A percentile compares a stretch with the other conserved stretches of the same genome.
Conservation (phyloP, 2,888 invertebrate species). For the Lissocephala sabroskyi region DNA sequence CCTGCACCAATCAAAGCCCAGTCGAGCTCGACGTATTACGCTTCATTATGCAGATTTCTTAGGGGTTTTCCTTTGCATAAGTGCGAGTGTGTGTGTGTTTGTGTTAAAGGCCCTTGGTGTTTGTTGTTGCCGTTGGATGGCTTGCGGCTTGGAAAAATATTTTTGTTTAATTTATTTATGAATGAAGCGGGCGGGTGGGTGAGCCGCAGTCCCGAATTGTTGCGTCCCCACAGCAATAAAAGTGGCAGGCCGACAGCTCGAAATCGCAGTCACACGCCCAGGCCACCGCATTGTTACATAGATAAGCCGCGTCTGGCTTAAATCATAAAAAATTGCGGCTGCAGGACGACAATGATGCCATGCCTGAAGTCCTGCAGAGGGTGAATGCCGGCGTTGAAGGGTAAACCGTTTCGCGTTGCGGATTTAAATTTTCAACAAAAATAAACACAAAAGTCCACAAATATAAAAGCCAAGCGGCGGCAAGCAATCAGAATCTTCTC, state of each 20-base stretch:
- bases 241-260: conserved; percentile 16
- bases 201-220: conserved; percentile 1
- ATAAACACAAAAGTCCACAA: conserved; percentile 36
- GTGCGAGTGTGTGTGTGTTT: conserved; percentile 9
- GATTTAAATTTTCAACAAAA: conserved; percentile 62
- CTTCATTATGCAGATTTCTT: conserved; percentile 67
- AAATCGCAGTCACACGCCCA: not conserved
- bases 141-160: conserved; percentile 67
- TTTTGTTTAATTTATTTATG: conserved; percentile 70
- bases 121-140: conserved; percentile 66
- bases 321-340: conserved; percentile 65
- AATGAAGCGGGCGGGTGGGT: conserved; percentile 38
- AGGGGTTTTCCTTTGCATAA: conserved; percentile 14
- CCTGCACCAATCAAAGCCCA: too few species aligned
- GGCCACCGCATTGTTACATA: conserved; percentile 65
- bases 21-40: conserved; percentile 47
- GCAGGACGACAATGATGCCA: conserved; percentile 53
- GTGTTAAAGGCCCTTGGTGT: conserved; percentile 26
- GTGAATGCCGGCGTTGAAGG: too few species aligned
- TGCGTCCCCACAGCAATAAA: conserved; percentile 41
- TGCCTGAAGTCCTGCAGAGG: too few species aligned
- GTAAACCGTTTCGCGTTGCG: conserved; percentile 47
- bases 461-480: too few species aligned
- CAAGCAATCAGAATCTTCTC: too few species aligned
- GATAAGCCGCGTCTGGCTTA: conserved; percentile 66